Base-by-base conservation (phyloP, 2,113 vertebrate genomes). In the Gnathonemus longibarbis region DNA sequence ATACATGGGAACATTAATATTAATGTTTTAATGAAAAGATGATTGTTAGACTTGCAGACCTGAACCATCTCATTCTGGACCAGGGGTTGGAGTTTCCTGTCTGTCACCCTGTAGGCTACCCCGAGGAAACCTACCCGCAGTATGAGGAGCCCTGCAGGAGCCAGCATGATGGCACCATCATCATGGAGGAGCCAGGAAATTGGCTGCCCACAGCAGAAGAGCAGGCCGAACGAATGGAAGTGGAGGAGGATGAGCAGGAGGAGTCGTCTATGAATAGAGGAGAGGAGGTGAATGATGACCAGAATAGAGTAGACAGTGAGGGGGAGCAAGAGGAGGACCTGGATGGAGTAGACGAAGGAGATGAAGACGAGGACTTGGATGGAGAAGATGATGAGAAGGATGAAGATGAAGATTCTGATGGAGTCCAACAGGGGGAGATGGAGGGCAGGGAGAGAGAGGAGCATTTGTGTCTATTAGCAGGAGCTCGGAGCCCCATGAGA, bases 101-200 rank as follows among this genome's bases (percentile, higher is more conserved):
- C 31, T 77, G 70, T 62, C 35, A 27, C 62, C 53, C 35, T 24
- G 13, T 93, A 98, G 97, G 96, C 95, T 96, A 96, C 93, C 95
- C 96, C 4, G 97, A 97, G 91, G 97, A 98, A 94, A 98, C 97
- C 53, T 98, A 96, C 88, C 98, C 98, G 80, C 84, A 95, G 19
- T 97, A 96, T 19, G 96, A 97, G 49, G 93, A 96, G 66, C 94
- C 94, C 0, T 91, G 91, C 87, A 88, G 93, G 88, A 94, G 91
- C 49, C 91, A 1, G 88, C 94, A 93, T 24, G 94, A 90, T 77
- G 92, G 95, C 93, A 96, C 95, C 0, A 93, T 96, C 91, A 92
- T 96, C 6, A 93, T 96, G 15, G 96, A 97, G 90, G 94, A 93
- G n/a, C 95, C 95, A 11, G 94, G 95, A 85, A 92, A 91, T 7